Percentiles rank a stretch among this genome's conserved stretches.
Evolutionary conservation across 2,797 vertebrate genomes (phyloP).

Genomic region (Semotilus atromaculatus): DNA sequence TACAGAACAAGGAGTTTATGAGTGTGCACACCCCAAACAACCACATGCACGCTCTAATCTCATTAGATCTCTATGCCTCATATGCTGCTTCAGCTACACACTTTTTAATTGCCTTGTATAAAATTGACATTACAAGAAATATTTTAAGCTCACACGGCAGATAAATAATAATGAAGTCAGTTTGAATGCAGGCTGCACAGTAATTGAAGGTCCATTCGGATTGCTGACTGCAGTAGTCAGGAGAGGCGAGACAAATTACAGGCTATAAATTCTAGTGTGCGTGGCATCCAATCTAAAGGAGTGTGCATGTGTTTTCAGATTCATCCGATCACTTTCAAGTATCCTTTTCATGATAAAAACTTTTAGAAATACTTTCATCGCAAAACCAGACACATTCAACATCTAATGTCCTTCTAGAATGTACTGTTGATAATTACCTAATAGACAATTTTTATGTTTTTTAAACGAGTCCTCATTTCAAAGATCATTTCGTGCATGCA

Average conservation of each 20-base stretch:
- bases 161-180: constrained; percentile 68
- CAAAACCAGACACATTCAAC: background rate
- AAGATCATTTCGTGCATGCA: constrained; percentile 2
- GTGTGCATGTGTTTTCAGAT: background rate
- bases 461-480: background rate
- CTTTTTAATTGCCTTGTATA: constrained; percentile 72
- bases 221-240: constrained; percentile 71
- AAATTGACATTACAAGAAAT: constrained; percentile 62
- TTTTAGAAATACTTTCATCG: background rate
- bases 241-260: constrained; percentile 61
- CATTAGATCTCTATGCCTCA: constrained; percentile 62
- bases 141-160: constrained; percentile 4
- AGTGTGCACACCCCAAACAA: background rate
- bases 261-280: constrained; percentile 63
- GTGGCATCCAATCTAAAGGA: background rate
- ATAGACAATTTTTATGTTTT: background rate
- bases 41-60: constrained; percentile 42
- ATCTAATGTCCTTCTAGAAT: background rate
- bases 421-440: background rate
- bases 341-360: background rate
- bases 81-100: constrained; percentile 67
- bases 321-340: background rate
- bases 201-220: constrained; percentile 72
- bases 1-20: constrained; percentile 25
- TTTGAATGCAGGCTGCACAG: constrained; percentile 64